Evolutionary conservation across 2,797 vertebrate genomes (phyloP).

Genomic region (Toxotes lorentzi): DNA sequence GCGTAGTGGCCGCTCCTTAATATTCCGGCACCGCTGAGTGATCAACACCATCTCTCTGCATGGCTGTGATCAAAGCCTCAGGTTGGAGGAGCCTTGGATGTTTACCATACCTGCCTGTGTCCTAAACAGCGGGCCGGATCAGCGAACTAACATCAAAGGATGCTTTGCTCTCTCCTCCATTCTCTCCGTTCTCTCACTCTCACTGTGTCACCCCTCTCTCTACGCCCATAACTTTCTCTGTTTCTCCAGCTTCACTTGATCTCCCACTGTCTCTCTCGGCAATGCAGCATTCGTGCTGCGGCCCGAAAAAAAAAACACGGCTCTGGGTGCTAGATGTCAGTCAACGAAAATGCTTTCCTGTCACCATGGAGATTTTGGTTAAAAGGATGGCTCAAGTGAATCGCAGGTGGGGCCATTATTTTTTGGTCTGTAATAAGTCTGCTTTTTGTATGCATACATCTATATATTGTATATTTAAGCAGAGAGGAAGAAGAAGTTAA

Average conservation of each 20-base stretch:
- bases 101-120: conserved; percentile 73
- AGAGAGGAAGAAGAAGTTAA: not conserved
- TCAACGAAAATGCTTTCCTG: conserved; percentile 39
- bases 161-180: conserved; percentile 20
- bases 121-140: conserved; percentile 73
- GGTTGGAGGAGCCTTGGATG: conserved; percentile 62
- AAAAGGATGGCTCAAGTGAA: conserved; percentile 25
- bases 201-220: conserved; percentile 29
- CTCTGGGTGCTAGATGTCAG: conserved; percentile 22
- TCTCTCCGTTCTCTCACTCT: conserved; percentile 27
- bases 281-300: conserved; percentile 29
- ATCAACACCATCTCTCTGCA: conserved; percentile 63
- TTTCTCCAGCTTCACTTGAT: conserved; percentile 57
- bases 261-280: conserved; percentile 47
- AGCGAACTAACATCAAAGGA: conserved; percentile 71
- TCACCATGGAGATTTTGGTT: conserved; percentile 21
- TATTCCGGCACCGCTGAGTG: conserved; percentile 62
- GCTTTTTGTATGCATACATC: not conserved
- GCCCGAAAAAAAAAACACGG: not conserved
- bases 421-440: not conserved
- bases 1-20: conserved; percentile 48
- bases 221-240: conserved; percentile 40
- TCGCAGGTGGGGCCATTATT: too few relatives aligned
- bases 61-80: conserved; percentile 74
- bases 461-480: not conserved